Conservation (phyloP, 2,113 vertebrate species). For the Pomatorhinus ruficollis region DNA sequence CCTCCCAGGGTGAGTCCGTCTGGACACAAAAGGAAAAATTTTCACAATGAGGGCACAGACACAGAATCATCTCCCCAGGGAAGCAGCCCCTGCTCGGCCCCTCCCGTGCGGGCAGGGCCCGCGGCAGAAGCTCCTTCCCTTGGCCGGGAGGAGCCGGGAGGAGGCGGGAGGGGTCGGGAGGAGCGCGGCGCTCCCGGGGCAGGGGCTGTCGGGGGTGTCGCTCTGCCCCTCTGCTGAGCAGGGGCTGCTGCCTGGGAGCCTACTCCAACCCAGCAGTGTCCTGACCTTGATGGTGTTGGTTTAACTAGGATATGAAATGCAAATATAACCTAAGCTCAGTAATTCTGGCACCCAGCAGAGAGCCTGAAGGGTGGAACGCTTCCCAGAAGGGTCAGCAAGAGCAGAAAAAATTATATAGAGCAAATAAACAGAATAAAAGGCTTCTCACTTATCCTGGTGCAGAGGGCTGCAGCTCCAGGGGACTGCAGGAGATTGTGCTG, state of each 20-base stretch:
- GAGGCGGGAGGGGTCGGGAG: no score
- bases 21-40: not conserved
- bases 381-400: slow-evolving; percentile 40
- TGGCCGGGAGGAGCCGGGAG: not conserved
- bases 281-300: slow-evolving; percentile 55
- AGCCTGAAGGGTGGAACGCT: not conserved
- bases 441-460: slow-evolving; percentile 13
- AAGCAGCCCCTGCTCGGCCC: not conserved
- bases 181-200: accelerated
- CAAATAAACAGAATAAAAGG: slow-evolving; percentile 51
- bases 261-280: not conserved
- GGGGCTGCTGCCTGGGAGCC: not conserved
- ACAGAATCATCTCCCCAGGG: not conserved
- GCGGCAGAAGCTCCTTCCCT: not conserved
- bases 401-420: slow-evolving; percentile 44
- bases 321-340: slow-evolving; percentile 43
- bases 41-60: not conserved
- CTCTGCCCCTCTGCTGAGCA: not conserved
- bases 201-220: not conserved
- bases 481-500: slow-evolving; percentile 41
- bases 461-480: slow-evolving; percentile 32
- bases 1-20: not conserved
- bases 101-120: not conserved
- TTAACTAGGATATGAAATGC: slow-evolving; percentile 63
- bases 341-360: slow-evolving; percentile 37